Conservation (phyloP, 2,113 vertebrate species). For the Melanotaenia duboulayi region DNA sequence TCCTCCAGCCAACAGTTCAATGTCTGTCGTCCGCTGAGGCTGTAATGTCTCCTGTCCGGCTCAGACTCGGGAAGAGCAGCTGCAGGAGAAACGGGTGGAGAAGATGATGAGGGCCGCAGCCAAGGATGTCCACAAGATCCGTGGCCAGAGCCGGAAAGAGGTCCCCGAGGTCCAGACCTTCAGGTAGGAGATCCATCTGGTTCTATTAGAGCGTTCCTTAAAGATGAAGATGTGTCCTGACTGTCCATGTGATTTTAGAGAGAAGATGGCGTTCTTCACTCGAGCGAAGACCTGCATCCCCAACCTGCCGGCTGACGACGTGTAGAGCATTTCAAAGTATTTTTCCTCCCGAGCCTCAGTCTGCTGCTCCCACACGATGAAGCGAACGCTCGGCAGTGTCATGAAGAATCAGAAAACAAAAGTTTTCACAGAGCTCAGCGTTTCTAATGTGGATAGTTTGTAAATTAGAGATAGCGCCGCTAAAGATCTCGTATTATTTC, state of each 20-base stretch:
- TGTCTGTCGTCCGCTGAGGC: not conserved
- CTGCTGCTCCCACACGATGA: slow-evolving; percentile 39
- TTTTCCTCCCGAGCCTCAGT: slow-evolving; percentile 2
- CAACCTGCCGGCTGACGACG: slow-evolving; percentile 90
- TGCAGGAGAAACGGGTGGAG: slow-evolving; percentile 89
- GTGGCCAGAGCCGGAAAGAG: slow-evolving; percentile 92
- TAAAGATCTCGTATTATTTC: slow-evolving; percentile 37
- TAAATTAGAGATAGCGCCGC: slow-evolving; percentile 61
- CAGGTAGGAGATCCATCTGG: slow-evolving; percentile 79
- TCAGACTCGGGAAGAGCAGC: slow-evolving; percentile 89
- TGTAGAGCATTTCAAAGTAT: slow-evolving; percentile 82
- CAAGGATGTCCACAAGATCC: slow-evolving; percentile 94
- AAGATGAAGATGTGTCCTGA: not conserved
- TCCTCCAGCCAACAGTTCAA: not conserved
- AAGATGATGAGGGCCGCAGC: slow-evolving; percentile 96
- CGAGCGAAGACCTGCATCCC: slow-evolving; percentile 91
- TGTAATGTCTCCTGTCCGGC: not conserved
- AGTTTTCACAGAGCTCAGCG: slow-evolving; percentile 62
- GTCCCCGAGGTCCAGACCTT: slow-evolving; percentile 94
- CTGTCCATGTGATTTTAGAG: slow-evolving; percentile 79
- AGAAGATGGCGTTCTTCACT: slow-evolving; percentile 99
- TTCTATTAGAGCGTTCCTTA: not conserved
- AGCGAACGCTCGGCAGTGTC: slow-evolving; percentile 71
- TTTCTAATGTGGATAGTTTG: slow-evolving; percentile 73
- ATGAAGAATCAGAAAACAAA: slow-evolving; percentile 77